Evolutionary conservation across 30 jellyfish, hydroid and myxozoan genomes (phyloP).

Genomic region (Phacellophora camtschatica): DNA sequence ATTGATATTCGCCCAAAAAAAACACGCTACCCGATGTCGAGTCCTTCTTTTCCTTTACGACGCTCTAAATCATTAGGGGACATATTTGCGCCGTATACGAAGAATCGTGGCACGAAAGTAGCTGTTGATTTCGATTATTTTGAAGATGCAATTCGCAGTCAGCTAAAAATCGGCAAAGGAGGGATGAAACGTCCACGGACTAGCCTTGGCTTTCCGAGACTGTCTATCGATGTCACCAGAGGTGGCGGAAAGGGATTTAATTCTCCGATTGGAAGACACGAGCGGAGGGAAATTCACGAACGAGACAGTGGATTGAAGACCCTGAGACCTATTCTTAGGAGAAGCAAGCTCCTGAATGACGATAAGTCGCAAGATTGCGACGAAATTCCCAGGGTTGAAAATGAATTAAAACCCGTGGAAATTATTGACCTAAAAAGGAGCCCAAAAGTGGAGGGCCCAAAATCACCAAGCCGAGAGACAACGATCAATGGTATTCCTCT

Average conservation of each 20-base stretch:
- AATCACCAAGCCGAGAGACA: constrained; percentile 94
- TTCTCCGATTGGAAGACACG: constrained; percentile 40
- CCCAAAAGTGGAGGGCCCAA: constrained; percentile 54
- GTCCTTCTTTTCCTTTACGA: constrained; percentile 65
- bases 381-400: background rate
- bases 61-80: constrained; percentile 71
- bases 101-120: constrained; percentile 38
- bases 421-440: constrained; percentile 10
- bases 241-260: constrained; percentile 49
- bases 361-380: constrained; percentile 54
- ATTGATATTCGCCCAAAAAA: constrained; percentile 72
- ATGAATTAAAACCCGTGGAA: constrained; percentile 9
- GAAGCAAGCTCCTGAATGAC: constrained; percentile 60
- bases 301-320: constrained; percentile 51
- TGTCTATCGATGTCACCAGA: constrained; percentile 54
- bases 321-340: constrained; percentile 82
- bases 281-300: constrained; percentile 18
- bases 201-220: constrained; percentile 59
- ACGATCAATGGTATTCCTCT: constrained; percentile 97
- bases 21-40: constrained; percentile 44
- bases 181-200: constrained; percentile 62
- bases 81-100: constrained; percentile 50
- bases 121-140: constrained; percentile 77
- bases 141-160: constrained; percentile 69
- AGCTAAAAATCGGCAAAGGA: constrained; percentile 38